Conservation (phyloP, 2,113 vertebrate species). For the Hassar affinis region DNA sequence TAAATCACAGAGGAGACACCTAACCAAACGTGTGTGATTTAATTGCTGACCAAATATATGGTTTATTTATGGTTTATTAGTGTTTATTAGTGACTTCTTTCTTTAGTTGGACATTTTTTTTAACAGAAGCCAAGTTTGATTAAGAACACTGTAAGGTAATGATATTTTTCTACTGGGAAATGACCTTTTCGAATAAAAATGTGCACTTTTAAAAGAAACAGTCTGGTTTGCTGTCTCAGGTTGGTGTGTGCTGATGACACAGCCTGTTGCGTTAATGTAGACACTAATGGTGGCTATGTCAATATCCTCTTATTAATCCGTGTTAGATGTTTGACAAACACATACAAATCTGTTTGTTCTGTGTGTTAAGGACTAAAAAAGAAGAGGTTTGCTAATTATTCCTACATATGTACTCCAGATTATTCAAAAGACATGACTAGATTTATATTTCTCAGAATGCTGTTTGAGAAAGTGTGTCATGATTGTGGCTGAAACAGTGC, state of each 20-base stretch:
- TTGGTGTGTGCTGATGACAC: not conserved
- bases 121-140: not conserved
- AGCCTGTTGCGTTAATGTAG: not conserved
- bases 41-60: not conserved
- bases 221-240: not conserved
- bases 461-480: not conserved
- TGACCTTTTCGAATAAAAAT: not conserved
- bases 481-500: not conserved
- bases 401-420: not conserved
- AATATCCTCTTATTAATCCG: not conserved
- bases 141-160: constrained; percentile 10
- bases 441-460: not conserved
- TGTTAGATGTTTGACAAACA: constrained; percentile 8
- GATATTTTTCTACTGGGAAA: constrained; percentile 2
- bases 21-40: constrained; percentile 11
- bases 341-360: not conserved
- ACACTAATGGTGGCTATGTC: not conserved
- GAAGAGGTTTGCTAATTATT: not conserved
- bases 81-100: not conserved
- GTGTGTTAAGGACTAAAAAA: not conserved
- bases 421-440: not conserved
- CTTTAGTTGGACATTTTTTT: not conserved
- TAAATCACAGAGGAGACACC: not conserved
- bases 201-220: not conserved
- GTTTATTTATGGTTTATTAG: constrained; percentile 12